Base-by-base conservation (phyloP, 2,888 invertebrate species). In the Torymus texanus region DNA sequence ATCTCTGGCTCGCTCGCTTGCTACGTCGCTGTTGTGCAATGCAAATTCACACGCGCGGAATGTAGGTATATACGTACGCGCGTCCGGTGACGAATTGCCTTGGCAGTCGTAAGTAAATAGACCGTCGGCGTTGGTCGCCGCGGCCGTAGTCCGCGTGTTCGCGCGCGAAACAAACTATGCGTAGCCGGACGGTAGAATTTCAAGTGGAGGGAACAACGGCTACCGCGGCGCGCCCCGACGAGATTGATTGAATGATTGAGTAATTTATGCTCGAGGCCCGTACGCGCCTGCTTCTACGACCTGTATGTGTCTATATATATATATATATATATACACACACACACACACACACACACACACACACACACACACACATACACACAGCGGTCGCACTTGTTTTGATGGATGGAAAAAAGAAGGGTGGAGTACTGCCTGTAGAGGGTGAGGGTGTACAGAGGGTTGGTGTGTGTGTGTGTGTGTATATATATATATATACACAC, bases 61-160 rank as follows among this genome's bases (percentile, higher is more conserved):
- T 41, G 41, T 41, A 41, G 41, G 41, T 41, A 41, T 61, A 67
- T 74, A 74, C 68, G 73, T 62, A 55, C 61, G 66, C 29, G n/a
- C 56, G 56, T 50, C 56, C 65, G 59, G 70, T 75, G 75, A 79
- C 75, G 79, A 79, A 79, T 79, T 79, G 70, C 79, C 75, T 67
- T 70, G 65, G 75, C 70, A 67, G 79, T 75, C 58, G 75, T 79
- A 79, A 79, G 79, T 79, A 79, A 79, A 79, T 75, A 75, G 68
- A 78, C 62, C 73, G 41, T 41, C 41, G 41, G 41, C 41, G 8
- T 41, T 41, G 41, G 41, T 41, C 41, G 41, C 41, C 41, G 41
- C 41, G 41, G 41, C 41, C 8, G 50, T n/a, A 21, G 58, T 63
- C 56, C 50, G 59, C 62, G 24, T 59, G 14, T 41, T 14, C 18